Base-by-base conservation (phyloP, 2,888 invertebrate species). In the Cabera pusaria region DNA sequence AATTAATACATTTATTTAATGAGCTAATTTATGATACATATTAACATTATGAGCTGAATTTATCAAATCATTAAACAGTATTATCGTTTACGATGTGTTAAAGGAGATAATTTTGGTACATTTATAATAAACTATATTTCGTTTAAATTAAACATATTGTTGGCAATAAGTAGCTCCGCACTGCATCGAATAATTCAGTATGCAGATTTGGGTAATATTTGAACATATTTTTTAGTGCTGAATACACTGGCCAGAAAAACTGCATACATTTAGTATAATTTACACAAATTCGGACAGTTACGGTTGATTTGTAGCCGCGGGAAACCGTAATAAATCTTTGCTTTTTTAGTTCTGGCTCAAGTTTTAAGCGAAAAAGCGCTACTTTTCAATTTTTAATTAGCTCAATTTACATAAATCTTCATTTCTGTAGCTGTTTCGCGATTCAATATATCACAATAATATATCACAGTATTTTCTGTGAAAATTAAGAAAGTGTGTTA, bases 311-410 rank as follows among this genome's bases (percentile, higher is more conserved):
- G 82, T 82, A 62, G 76, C 66, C 49, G 56, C 56, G 61, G 54
- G 72, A 76, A 74, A 67, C 67, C 69, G 64, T 71, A 62, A 79
- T 82, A 82, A 81, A 82, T 82, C 79, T 74, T 61, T 56, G 53
- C 58, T 58, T 52, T 60, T 61, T 49, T 48, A 58, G 39, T 56
- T 58, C 44, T 49, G 49, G 44, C 46, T 41, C 42, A 65, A 60
- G 35, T 44, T 32, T 39, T 35, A 40, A 21, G 40, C 14, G 27
- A 19, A 20, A 28, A 17, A n/a, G 18, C n/a, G 10, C 6, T 10
- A 2, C 2, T 5, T 14, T 23, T 23, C 10, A 11, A 20, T 21
- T 21, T 21, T 10, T 8, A 6, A 9, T 1, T 21, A 14, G 14
- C 21, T 29, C n/a, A n/a, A n/a, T n/a, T n/a, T n/a, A n/a, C n/a